Evolutionary conservation across 2,797 vertebrate genomes (phyloP).

Genomic region (Tangara arthus): DNA sequence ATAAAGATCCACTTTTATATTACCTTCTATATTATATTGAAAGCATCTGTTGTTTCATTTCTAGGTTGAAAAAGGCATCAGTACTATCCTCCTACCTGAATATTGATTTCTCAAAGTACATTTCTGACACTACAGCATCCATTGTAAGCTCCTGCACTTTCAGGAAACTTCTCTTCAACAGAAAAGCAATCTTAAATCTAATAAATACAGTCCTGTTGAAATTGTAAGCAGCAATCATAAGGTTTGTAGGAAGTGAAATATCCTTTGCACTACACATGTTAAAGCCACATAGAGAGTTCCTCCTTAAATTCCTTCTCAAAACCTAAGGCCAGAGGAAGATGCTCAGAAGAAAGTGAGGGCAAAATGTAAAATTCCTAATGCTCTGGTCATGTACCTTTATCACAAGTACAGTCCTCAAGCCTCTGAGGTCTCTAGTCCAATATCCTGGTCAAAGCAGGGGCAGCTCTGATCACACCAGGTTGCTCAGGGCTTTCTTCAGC

Average conservation of each 20-base stretch:
- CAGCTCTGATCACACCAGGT: background rate
- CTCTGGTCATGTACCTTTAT: background rate
- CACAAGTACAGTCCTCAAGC: background rate
- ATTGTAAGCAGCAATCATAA: background rate
- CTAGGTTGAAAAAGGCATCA: background rate
- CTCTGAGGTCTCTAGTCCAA: background rate
- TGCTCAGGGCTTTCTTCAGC: background rate
- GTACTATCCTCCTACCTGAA: background rate
- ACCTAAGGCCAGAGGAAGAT: background rate
- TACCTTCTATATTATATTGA: background rate
- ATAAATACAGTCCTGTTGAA: background rate
- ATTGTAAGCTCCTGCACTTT: background rate
- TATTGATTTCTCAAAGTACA: background rate
- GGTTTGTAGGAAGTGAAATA: background rate
- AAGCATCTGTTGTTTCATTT: background rate
- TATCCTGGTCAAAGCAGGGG: background rate
- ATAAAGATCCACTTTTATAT: background rate
- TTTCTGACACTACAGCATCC: background rate
- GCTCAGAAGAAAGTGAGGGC: background rate
- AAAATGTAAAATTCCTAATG: background rate
- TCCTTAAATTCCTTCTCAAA: background rate
- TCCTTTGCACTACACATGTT: rapidly evolving
- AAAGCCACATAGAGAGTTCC: background rate
- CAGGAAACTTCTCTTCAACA: background rate
- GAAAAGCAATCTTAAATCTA: background rate